Evolutionary conservation across 2,888 invertebrate species (phyloP), one percentile per base, ranked within the genome.

Genomic region (Fragum whitleyi): DNA sequence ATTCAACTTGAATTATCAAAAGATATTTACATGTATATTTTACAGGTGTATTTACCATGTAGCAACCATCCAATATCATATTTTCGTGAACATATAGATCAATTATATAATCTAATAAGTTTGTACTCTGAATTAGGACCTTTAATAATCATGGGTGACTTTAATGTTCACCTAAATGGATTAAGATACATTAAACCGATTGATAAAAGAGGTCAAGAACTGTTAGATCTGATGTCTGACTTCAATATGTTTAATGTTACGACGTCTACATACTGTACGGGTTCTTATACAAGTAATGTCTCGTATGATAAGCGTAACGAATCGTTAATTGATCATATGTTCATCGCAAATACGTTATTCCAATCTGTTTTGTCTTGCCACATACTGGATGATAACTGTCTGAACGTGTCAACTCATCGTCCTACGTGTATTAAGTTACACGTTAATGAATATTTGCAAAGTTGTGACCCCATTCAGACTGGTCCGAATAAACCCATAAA

Each of bases 331-430:
- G 51, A 51, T 14, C 21, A 51, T 16, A 21, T 51, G n/a, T 5
- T 51, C 21, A 16, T 51, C 14, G 3, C 51, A n/a, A 21, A 51
- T 51, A 21, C 19, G 3, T 5, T 51, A 51, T 51, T 21, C 6
- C 21, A 51, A n/a, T 51, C 21, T 21, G 14, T 51, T 14, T n/a
- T n/a, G 2, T 51, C 29, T n/a, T n/a, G n/a, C n/a, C n/a, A n/a
- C n/a, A 71, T 71, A 39, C 26, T 71, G 7, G 57, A 71, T 36
- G 59, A 59, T 21, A 9, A 51, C 3, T 51, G 51, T 51, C 19
- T 51, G 3, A 21, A 51, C 21, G 51, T 51, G 3, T 51, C 51
- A 14, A n/a, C 51, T 21, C 51, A 51, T 16, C 51, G 51, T 51
- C 51, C 51, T n/a, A 51, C 32, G 19, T n/a, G 51, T 51, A 7